Conservation (phyloP, 1,140 invertebrate genomes). For the Callitettix versicolor region DNA sequence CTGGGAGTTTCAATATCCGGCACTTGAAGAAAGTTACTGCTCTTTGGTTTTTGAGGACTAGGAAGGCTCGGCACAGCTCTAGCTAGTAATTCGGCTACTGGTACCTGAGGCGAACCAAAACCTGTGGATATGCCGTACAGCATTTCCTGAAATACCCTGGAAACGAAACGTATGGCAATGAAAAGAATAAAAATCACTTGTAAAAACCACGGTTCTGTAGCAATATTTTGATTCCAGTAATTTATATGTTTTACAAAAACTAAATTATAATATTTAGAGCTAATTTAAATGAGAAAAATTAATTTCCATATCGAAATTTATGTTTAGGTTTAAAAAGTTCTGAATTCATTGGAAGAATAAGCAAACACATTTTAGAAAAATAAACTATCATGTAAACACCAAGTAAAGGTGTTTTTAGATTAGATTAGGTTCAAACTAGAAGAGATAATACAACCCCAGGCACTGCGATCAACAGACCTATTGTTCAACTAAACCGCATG, state of each 20-base stretch:
- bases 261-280: background rate
- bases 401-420: too few species aligned
- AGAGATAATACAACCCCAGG: too few species aligned
- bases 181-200: background rate
- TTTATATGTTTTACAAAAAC: background rate
- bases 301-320: too few species aligned
- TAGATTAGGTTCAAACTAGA: too few species aligned
- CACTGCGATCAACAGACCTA: too few species aligned
- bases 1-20: conserved; percentile 55
- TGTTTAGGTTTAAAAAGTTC: too few species aligned
- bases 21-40: conserved; percentile 83
- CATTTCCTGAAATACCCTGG: conserved; percentile 81
- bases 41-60: conserved; percentile 77
- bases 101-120: conserved; percentile 86
- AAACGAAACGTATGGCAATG: background rate
- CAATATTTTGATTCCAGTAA: background rate
- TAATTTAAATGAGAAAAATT: too few species aligned
- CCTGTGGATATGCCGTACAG: conserved; percentile 87
- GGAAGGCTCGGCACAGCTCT: conserved; percentile 73
- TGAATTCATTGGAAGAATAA: too few species aligned
- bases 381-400: too few species aligned
- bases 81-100: conserved; percentile 74
- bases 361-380: too few species aligned
- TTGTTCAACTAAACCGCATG: too few species aligned
- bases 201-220: too few species aligned